Evolutionary conservation across 1,140 invertebrate species (phyloP).

Genomic region (Leptinotarsa defecta): DNA sequence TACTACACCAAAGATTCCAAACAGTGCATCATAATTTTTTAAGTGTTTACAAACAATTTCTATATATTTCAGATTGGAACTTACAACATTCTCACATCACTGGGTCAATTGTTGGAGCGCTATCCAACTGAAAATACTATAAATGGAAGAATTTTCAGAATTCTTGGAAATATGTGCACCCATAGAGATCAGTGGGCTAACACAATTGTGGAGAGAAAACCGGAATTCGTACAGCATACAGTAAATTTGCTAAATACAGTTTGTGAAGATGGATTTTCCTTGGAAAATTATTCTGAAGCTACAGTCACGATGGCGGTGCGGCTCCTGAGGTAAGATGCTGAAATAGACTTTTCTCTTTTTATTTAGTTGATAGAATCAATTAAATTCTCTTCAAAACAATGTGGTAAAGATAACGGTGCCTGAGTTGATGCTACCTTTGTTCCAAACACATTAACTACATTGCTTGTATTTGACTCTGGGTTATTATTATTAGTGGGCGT

Average conservation of each 20-base stretch:
- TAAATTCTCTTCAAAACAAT: constrained; percentile 14
- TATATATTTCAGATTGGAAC: constrained; percentile 41
- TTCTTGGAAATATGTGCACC: constrained; percentile 52
- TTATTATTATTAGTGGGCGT: too few relatives aligned
- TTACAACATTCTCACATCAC: constrained; percentile 42
- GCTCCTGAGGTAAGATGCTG: constrained; percentile 38
- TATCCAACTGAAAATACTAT: constrained; percentile 51
- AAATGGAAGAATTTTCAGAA: constrained; percentile 50
- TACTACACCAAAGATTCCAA: too few relatives aligned
- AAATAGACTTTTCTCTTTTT: neutral
- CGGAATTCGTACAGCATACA: constrained; percentile 43
- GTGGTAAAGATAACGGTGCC: too few relatives aligned
- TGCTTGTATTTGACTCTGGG: too few relatives aligned
- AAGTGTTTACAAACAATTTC: neutral
- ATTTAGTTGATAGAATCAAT: neutral
- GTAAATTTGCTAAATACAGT: constrained; percentile 41
- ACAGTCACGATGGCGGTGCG: constrained; percentile 44
- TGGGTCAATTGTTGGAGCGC: constrained; percentile 46
- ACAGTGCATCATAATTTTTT: too few relatives aligned
- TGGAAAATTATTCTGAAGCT: constrained; percentile 39
- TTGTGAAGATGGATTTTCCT: constrained; percentile 28
- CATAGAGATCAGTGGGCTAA: constrained; percentile 44
- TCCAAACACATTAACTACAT: too few relatives aligned
- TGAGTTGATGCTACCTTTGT: too few relatives aligned
- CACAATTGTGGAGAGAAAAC: constrained; percentile 45